Evolutionary conservation across 2,797 vertebrate genomes (phyloP).

Genomic region (Mormyrops attenuatus): DNA sequence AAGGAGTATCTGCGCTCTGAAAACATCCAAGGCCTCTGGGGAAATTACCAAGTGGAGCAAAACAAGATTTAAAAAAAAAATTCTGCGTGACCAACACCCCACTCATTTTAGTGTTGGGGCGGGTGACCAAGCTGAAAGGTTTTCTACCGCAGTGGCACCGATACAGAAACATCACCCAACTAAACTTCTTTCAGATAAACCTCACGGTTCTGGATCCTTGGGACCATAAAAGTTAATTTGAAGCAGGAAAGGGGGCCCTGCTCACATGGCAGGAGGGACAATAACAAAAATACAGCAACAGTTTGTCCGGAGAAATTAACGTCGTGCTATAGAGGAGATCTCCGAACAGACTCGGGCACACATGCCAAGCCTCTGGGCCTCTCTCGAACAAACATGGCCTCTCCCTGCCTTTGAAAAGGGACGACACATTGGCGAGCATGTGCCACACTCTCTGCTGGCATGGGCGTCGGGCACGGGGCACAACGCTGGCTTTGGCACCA

Average conservation of each 20-base stretch:
- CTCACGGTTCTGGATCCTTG: not conserved
- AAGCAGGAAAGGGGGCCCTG: not conserved
- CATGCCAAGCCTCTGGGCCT: not conserved
- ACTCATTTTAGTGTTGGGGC: not conserved
- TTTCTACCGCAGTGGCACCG: not conserved
- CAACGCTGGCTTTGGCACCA: not conserved
- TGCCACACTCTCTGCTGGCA: conserved; percentile 7
- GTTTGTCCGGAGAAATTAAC: not conserved
- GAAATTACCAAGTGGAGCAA: not conserved
- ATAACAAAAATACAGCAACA: not conserved
- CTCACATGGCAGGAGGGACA: not conserved
- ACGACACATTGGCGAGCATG: conserved; percentile 6
- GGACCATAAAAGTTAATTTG: not conserved
- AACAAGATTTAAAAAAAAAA: not conserved
- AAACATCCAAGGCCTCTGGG: not conserved
- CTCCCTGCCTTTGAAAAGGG: conserved; percentile 1
- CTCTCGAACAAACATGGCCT: not conserved
- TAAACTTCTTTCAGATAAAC: not conserved
- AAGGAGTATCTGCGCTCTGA: not conserved
- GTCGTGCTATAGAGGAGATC: not conserved
- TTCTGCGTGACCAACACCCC: not conserved
- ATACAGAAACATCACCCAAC: conserved; percentile 1
- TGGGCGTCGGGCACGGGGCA: not conserved
- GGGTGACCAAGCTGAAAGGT: not conserved
- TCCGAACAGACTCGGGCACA: not conserved